A percentile compares a stretch with the other conserved stretches of the same genome.
phyloP scores from a whole-genome alignment of 2,888 invertebrate species.

The Amphiduros pacificus region DNA sequence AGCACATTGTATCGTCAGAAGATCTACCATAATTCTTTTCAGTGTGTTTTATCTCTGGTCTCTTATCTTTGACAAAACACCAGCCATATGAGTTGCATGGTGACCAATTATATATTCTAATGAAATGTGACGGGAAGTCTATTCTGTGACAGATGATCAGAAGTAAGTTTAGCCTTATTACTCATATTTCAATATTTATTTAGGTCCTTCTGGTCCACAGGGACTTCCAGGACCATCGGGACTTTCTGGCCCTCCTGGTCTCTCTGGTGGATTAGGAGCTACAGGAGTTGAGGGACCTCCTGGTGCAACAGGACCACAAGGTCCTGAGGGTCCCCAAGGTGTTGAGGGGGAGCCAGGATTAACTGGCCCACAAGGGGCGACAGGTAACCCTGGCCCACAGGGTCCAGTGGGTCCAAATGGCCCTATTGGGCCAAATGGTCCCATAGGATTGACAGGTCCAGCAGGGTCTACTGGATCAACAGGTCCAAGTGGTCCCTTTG shows the following conservation, averaged over 20 bases:
- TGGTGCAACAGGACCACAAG: constrained; percentile 12
- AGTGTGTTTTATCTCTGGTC: too few species aligned
- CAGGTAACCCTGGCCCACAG: constrained; percentile 12
- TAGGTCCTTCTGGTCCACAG: constrained; percentile 12
- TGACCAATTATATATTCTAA: too few species aligned
- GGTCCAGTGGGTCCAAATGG: constrained; percentile 15
- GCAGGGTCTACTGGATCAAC: not conserved
- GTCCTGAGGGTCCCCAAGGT: constrained; percentile 15
- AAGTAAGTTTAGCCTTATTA: too few species aligned
- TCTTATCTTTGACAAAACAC: too few species aligned
- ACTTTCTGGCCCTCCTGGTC: constrained; percentile 11
- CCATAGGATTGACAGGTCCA: too few species aligned
- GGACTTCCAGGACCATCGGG: constrained; percentile 24
- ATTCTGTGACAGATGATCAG: too few species aligned
- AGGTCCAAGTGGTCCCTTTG: constrained; percentile 16
- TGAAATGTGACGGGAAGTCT: too few species aligned
- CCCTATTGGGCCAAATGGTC: constrained; percentile 12
- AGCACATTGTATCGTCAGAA: too few species aligned
- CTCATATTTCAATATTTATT: too few species aligned
- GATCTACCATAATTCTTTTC: too few species aligned
- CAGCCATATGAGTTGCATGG: too few species aligned
- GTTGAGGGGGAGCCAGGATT: constrained; percentile 23
- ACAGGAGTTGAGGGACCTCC: constrained; percentile 4
- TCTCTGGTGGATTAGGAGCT: not conserved
- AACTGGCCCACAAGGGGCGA: constrained; percentile 18